Percentiles rank a stretch among this genome's conserved stretches.
Evolutionary conservation across 2,797 vertebrate genomes (phyloP).

Genomic region (Semaprochilodus insignis): DNA sequence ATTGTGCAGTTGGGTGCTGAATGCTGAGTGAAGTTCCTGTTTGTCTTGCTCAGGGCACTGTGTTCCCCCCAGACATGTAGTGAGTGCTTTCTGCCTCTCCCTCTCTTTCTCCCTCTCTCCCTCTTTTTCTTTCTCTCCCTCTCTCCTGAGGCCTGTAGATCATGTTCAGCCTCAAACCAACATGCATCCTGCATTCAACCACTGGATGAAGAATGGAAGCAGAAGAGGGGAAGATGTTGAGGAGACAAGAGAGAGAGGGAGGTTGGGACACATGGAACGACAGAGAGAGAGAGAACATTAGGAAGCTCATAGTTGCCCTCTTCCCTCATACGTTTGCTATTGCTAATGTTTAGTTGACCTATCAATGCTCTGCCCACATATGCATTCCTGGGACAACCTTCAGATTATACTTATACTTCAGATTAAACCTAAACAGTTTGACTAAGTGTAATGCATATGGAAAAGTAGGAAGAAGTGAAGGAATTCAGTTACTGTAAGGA

Average conservation of each 20-base stretch:
- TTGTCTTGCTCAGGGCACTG: slow-evolving; percentile 61
- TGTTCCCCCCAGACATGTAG: slow-evolving; percentile 70
- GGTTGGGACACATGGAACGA: slow-evolving; percentile 62
- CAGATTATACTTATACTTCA: too few species aligned
- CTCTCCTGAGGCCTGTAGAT: slow-evolving; percentile 75
- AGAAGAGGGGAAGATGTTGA: slow-evolving; percentile 53
- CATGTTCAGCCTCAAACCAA: slow-evolving; percentile 85
- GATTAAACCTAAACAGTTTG: too few species aligned
- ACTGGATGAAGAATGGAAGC: slow-evolving; percentile 55
- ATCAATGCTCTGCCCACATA: too few species aligned
- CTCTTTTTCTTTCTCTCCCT: slow-evolving; percentile 71
- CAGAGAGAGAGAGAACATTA: slow-evolving; percentile 56
- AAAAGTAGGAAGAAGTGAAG: too few species aligned
- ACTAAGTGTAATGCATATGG: too few species aligned
- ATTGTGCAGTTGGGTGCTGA: slow-evolving; percentile 56
- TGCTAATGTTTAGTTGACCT: too few species aligned
- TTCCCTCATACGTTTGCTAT: background rate
- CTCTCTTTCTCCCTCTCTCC: slow-evolving; percentile 71
- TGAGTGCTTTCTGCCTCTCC: slow-evolving; percentile 79
- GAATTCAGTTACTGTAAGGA: too few species aligned
- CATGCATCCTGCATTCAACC: slow-evolving; percentile 80
- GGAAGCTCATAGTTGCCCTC: background rate
- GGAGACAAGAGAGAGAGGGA: slow-evolving; percentile 46
- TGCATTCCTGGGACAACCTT: too few species aligned
- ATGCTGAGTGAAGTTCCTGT: slow-evolving; percentile 58